These are phyloP conservation scores for Ridgeia piscesae DNA, from an alignment of 1,140 invertebrate species.

Conservation along the genomic window DNA sequence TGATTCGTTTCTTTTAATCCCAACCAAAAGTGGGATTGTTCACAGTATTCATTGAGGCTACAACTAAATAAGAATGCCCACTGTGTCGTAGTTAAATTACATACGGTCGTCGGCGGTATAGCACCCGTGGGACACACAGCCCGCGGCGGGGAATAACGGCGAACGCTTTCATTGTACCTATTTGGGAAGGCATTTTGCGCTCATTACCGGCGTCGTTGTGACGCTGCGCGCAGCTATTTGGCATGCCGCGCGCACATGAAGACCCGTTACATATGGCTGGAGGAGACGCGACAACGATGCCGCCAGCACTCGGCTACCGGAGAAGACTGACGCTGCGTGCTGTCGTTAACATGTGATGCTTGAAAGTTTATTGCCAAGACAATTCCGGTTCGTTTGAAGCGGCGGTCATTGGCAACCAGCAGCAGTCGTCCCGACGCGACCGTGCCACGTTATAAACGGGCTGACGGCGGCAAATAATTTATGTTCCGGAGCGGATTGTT, in stretches of 20 bases:
- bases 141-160: not conserved
- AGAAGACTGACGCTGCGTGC: not conserved
- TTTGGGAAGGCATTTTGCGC: not conserved
- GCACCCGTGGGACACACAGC: not conserved
- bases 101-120: not conserved
- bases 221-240: not conserved
- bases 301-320: not conserved
- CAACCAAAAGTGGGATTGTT: not conserved
- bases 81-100: not conserved
- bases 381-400: constrained; percentile 4
- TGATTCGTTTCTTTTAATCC: not conserved
- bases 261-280: constrained; percentile 3
- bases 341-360: not conserved
- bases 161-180: not conserved
- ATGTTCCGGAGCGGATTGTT: not conserved
- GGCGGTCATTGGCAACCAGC: not conserved
- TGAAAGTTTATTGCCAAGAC: constrained; percentile 5
- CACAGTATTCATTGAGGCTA: not conserved
- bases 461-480: not conserved
- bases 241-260: not conserved
- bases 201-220: not conserved
- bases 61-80: not conserved
- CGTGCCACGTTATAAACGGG: not conserved
- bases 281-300: not conserved
- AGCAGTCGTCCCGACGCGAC: not conserved